Percentiles rank a stretch among this genome's conserved stretches.
Conservation (phyloP, 1,140 invertebrate species). For the Ceratina japonica region DNA sequence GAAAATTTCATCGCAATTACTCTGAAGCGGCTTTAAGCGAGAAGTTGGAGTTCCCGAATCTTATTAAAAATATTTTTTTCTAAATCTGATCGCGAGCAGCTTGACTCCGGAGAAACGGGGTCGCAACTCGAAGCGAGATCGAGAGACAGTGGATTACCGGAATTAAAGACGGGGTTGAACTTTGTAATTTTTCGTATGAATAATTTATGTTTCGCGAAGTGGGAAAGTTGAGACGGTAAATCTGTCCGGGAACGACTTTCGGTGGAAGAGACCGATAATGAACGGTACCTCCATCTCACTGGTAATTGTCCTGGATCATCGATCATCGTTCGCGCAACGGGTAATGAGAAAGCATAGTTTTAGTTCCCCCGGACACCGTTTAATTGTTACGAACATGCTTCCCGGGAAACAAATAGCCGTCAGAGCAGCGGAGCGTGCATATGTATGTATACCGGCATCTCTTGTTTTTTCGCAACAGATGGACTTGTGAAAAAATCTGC, state of each 20-base stretch:
- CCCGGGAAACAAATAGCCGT: slow-evolving; percentile 35
- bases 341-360: slow-evolving; percentile 36
- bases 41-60: no score
- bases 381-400: slow-evolving; percentile 33
- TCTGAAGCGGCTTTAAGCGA: no score
- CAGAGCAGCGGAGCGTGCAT: not conserved
- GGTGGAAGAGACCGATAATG: not conserved
- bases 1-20: no score
- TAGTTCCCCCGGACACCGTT: not conserved
- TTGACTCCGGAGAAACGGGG: no score
- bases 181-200: not conserved
- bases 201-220: not conserved
- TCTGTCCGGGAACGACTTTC: not conserved
- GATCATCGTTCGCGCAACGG: slow-evolving; percentile 35
- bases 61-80: no score
- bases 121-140: no score
- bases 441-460: slow-evolving; percentile 1
- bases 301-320: slow-evolving; percentile 25
- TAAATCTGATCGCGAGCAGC: no score
- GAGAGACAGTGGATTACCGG: no score
- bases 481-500: slow-evolving; percentile 20
- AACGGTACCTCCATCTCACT: not conserved
- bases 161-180: not conserved
- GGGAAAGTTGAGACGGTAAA: not conserved
- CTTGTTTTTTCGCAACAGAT: slow-evolving; percentile 19